A percentile compares a stretch with the other conserved stretches of the same genome.
phyloP scores from a whole-genome alignment of 2,888 invertebrate genomes.

The Agriopis leucophaearia region DNA sequence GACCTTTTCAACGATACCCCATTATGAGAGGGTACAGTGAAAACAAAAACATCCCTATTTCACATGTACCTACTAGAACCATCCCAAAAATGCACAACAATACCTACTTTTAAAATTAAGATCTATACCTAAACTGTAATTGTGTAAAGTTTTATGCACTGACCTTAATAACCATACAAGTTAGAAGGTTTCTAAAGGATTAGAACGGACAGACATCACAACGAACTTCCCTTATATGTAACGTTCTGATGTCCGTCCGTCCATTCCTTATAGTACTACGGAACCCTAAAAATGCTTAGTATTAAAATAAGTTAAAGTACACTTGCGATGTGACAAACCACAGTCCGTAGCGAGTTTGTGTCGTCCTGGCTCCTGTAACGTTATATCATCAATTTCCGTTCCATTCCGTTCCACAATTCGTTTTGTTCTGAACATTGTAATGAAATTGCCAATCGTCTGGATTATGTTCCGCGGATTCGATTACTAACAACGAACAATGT shows the following conservation, averaged over 20 bases:
- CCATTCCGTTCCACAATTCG: slow-evolving; percentile 40
- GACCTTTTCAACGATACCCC: no score
- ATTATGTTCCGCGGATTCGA: slow-evolving; percentile 36
- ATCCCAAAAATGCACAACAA: no score
- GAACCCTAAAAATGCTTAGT: not conserved
- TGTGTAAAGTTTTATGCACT: no score
- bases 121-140: no score
- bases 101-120: no score
- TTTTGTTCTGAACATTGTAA: slow-evolving; percentile 39
- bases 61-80: no score
- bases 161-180: no score
- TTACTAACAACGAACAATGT: slow-evolving; percentile 22
- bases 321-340: slow-evolving; percentile 1
- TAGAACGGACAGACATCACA: no score
- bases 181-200: no score
- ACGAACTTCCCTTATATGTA: no score
- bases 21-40: no score
- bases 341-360: not conserved
- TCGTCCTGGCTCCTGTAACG: slow-evolving; percentile 27
- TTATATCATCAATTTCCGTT: slow-evolving; percentile 44
- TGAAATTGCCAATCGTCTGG: slow-evolving; percentile 36
- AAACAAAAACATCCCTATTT: no score
- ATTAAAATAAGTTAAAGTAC: not conserved
- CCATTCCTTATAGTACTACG: not conserved
- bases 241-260: not conserved